Evolutionary conservation across 2,797 vertebrate genomes (phyloP).

Genomic region (Epinephelus coioides): DNA sequence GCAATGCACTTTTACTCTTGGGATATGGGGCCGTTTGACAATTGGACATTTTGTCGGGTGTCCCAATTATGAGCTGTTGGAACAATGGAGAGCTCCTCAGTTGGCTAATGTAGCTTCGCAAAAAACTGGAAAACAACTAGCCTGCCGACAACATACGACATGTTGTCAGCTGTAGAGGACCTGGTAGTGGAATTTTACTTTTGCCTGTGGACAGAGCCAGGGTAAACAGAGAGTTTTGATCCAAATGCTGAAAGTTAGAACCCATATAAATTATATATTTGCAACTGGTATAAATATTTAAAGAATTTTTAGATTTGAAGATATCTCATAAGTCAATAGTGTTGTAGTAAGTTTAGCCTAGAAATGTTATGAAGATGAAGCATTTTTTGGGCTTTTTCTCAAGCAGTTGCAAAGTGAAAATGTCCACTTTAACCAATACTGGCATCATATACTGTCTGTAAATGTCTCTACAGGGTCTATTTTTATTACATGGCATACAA

Average conservation of each 20-base stretch:
- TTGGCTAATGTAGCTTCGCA: too few relatives aligned
- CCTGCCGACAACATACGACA: too few relatives aligned
- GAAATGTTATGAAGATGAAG: not conserved
- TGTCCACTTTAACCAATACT: not conserved
- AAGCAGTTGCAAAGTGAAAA: not conserved
- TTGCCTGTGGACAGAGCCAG: too few relatives aligned
- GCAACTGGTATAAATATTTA: not conserved
- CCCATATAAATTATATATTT: not conserved
- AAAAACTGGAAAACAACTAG: too few relatives aligned
- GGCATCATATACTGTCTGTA: not conserved
- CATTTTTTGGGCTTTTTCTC: not conserved
- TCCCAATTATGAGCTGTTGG: too few relatives aligned
- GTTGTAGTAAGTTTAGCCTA: not conserved
- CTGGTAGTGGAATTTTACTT: too few relatives aligned
- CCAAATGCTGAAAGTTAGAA: not conserved
- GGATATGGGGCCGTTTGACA: too few relatives aligned
- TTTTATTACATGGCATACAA: slow-evolving; percentile 1
- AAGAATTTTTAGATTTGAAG: not conserved
- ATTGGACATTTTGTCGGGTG: too few relatives aligned
- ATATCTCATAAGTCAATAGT: not conserved
- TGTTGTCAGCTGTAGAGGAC: too few relatives aligned
- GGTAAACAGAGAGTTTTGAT: not conserved
- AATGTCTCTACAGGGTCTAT: not conserved
- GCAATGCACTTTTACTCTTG: too few relatives aligned
- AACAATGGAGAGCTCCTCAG: too few relatives aligned